Conservation (phyloP, 2,113 vertebrate genomes). For the Stomatorhinus ivindoensis region DNA sequence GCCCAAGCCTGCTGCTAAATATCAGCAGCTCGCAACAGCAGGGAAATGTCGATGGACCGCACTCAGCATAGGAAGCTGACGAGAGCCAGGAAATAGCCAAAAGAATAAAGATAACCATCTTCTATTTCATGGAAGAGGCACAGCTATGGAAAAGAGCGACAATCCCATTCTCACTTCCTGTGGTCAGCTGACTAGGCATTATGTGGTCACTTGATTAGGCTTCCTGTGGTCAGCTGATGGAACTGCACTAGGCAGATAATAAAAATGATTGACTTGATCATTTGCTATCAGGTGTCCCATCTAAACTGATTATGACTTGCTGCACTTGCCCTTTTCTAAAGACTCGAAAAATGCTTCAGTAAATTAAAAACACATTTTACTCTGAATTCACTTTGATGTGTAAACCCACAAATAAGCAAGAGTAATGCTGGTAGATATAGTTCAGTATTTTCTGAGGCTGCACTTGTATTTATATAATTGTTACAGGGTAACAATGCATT, state of each 20-base stretch:
- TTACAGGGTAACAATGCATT: not conserved
- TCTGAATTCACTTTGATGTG: not conserved
- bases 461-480: not conserved
- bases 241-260: not conserved
- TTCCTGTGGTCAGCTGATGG: not conserved
- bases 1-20: conserved; percentile 43
- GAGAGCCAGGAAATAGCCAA: conserved; percentile 32
- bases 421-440: not conserved
- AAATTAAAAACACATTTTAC: not conserved
- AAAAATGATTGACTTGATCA: not conserved
- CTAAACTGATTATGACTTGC: not conserved
- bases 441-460: not conserved
- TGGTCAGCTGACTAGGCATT: not conserved
- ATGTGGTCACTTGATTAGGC: not conserved
- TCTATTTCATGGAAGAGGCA: not conserved
- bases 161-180: not conserved
- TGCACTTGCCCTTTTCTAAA: not conserved
- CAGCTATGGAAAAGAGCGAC: not conserved
- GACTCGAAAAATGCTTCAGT: not conserved
- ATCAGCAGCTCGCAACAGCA: conserved; percentile 39
- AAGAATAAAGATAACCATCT: conserved; percentile 3
- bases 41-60: conserved; percentile 22
- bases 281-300: not conserved
- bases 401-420: not conserved
- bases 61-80: conserved; percentile 26